These are phyloP conservation scores for Lobophora halterata DNA, from an alignment of 2,888 invertebrate genomes.

Conservation along the genomic window DNA sequence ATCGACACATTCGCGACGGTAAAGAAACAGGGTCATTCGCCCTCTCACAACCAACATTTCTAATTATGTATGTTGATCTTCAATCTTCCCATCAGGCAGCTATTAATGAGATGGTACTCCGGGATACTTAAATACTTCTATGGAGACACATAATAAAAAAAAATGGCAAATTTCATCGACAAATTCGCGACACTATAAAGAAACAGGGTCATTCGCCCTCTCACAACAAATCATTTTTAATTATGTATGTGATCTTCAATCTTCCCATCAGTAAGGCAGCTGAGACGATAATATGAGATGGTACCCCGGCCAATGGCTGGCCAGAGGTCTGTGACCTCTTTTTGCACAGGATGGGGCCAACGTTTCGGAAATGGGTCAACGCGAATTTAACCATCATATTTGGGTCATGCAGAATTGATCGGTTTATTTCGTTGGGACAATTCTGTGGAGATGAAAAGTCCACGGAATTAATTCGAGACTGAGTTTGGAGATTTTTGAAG, in stretches of 20 bases:
- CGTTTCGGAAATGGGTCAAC: conserved; percentile 67
- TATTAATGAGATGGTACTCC: too few relatives aligned
- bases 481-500: too few relatives aligned
- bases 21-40: conserved; percentile 59
- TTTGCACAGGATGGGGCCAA: conserved; percentile 47
- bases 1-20: conserved; percentile 38
- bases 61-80: too few relatives aligned
- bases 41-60: too few relatives aligned
- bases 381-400: conserved; percentile 52
- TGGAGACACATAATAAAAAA: too few relatives aligned
- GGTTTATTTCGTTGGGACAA: too few relatives aligned
- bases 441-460: too few relatives aligned
- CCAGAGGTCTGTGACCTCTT: conserved; percentile 53
- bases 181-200: conserved; percentile 45
- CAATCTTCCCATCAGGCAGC: too few relatives aligned
- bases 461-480: too few relatives aligned
- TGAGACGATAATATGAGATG: conserved; percentile 53
- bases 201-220: conserved; percentile 74
- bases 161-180: conserved; percentile 22
- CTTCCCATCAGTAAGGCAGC: conserved; percentile 62
- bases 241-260: conserved; percentile 72
- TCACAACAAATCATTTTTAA: conserved; percentile 76
- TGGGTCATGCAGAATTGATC: conserved; percentile 61
- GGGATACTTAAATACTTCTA: too few relatives aligned
- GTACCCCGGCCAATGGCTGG: conserved; percentile 42